These are phyloP conservation scores for Perizoma affinitatum DNA, from an alignment of 2,888 invertebrate genomes.

Conservation along the genomic window DNA sequence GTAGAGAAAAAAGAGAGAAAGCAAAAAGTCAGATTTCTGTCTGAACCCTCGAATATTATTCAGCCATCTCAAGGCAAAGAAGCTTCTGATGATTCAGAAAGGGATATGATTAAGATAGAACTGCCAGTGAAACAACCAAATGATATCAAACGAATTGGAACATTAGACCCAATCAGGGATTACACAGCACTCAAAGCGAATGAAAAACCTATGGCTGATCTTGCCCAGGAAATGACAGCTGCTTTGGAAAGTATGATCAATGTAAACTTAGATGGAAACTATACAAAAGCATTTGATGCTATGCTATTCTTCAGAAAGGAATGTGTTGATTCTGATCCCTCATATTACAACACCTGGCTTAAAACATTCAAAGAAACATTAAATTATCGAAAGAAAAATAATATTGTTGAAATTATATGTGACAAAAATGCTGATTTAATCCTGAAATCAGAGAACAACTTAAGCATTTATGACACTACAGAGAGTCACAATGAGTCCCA, in stretches of 20 bases:
- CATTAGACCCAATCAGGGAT: conserved; percentile 85
- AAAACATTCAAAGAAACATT: conserved; percentile 62
- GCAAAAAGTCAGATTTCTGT: conserved; percentile 42
- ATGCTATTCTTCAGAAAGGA: conserved; percentile 65
- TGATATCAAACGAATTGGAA: conserved; percentile 76
- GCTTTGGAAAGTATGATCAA: conserved; percentile 70
- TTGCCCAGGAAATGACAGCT: conserved; percentile 62
- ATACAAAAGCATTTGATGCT: conserved; percentile 63
- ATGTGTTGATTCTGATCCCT: conserved; percentile 64
- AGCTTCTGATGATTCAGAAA: conserved; percentile 30
- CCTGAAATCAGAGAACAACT: conserved; percentile 64
- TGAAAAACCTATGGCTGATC: conserved; percentile 59
- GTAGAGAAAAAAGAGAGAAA: conserved; percentile 61
- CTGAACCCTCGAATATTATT: conserved; percentile 34
- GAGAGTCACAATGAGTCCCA: conserved; percentile 68
- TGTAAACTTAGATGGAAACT: conserved; percentile 68
- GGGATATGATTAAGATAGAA: conserved; percentile 56
- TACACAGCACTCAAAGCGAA: conserved; percentile 74
- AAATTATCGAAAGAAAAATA: conserved; percentile 53
- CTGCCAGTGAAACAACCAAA: conserved; percentile 48
- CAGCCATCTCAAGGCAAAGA: conserved; percentile 26
- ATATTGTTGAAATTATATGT: conserved; percentile 55
- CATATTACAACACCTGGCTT: conserved; percentile 71
- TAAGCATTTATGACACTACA: conserved; percentile 59
- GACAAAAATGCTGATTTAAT: conserved; percentile 65